A percentile compares a stretch with the other conserved stretches of the same genome.
Conservation (phyloP, 2,797 vertebrate species). For the Scyliorhinus canicula region DNA sequence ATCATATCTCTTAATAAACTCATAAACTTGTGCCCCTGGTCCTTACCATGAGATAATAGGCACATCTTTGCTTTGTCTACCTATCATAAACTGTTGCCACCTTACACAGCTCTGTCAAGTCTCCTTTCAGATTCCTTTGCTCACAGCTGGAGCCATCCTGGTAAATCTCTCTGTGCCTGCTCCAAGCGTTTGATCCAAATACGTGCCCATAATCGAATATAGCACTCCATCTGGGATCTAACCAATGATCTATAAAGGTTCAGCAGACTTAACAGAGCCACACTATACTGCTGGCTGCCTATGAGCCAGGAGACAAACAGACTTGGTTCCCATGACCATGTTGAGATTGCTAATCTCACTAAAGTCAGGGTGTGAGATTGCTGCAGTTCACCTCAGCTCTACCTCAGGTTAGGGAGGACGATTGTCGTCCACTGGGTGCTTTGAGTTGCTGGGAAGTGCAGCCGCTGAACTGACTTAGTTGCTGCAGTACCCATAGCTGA, state of each 20-base stretch:
- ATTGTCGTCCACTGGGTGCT: background rate
- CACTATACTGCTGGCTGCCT: background rate
- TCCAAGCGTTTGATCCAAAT: background rate
- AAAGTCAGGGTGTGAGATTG: background rate
- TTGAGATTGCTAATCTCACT: background rate
- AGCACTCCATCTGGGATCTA: background rate
- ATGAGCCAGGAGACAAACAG: background rate
- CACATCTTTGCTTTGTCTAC: background rate
- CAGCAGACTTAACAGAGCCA: background rate
- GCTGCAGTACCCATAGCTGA: background rate
- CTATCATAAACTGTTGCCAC: background rate
- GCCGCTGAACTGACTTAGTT: background rate
- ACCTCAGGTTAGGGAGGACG: background rate
- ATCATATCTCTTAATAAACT: too few species aligned
- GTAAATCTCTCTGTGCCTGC: background rate
- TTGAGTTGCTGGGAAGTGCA: background rate
- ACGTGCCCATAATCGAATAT: background rate
- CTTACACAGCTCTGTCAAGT: background rate
- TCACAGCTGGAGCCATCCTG: background rate
- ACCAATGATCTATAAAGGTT: background rate
- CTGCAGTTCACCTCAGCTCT: background rate
- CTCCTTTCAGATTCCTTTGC: background rate
- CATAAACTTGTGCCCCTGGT: too few species aligned
- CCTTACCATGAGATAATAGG: too few species aligned
- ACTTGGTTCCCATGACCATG: background rate